Conservation (phyloP, 2,888 invertebrate genomes). For the Trissolcus brochymenae region DNA sequence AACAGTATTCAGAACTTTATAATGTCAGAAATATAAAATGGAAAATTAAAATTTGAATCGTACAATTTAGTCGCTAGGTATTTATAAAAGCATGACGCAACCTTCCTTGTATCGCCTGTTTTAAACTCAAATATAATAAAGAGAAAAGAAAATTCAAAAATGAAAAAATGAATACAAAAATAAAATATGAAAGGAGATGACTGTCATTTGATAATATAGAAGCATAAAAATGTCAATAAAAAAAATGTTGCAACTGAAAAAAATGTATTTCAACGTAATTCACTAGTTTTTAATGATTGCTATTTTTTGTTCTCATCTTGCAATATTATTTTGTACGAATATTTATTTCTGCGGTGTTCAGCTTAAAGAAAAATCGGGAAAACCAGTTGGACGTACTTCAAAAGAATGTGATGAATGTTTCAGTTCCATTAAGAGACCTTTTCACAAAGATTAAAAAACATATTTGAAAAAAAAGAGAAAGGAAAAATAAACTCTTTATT, state of each 20-base stretch:
- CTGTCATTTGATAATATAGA: too few relatives aligned
- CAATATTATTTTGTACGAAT: constrained; percentile 32
- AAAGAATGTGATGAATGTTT: constrained; percentile 50
- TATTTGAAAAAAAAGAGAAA: constrained; percentile 13
- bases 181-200: constrained; percentile 2
- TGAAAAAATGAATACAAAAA: background rate
- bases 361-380: constrained; percentile 33
- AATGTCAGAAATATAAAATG: too few relatives aligned
- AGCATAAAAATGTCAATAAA: too few relatives aligned
- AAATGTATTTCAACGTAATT: too few relatives aligned
- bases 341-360: constrained; percentile 30
- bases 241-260: too few relatives aligned
- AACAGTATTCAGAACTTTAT: constrained; percentile 23
- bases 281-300: background rate
- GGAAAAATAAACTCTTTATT: background rate
- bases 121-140: constrained; percentile 6
- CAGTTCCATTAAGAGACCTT: constrained; percentile 50
- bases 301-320: background rate
- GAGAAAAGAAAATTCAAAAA: background rate
- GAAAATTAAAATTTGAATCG: too few relatives aligned
- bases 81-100: constrained; percentile 43
- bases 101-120: constrained; percentile 15
- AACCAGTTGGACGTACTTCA: constrained; percentile 46
- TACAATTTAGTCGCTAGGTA: constrained; percentile 4
- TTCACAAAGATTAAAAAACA: constrained; percentile 38